Evolutionary conservation across 2,797 vertebrate genomes (phyloP), one percentile per base, ranked within the genome.

Genomic region (Vireo griseus): DNA sequence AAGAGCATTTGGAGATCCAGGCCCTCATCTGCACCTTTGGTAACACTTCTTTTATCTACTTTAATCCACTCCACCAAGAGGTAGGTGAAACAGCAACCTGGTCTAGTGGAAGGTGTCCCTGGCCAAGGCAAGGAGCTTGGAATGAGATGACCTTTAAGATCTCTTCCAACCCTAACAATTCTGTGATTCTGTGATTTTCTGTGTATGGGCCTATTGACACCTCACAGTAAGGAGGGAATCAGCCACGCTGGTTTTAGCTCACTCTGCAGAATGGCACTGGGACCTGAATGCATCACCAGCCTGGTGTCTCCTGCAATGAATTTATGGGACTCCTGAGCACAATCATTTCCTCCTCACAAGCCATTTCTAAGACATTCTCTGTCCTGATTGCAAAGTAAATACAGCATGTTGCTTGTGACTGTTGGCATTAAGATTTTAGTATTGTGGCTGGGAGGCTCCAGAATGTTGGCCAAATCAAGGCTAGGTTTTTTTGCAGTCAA

Each of bases 191-290:
- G 18, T 31, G 50, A 57, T 63, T 76, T 45, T 76, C 57, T 51
- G 20, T 33, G 37, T 69, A 14, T 31, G 55, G 24, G 25, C 40
- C 25, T 31, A 18, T 0, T 29, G 37, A 65, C 42, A 35, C 3
- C 19, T 31, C 29, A 45, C 19, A 29, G 48, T n/a, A 65, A 76
- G 55, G 63, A 48, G 33, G 10, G 37, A 35, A 47, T 24, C 50
- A 69, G 22, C 37, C 40, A 15, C 0, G 0, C 48, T 12, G 18
- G 20, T 35, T 75, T 68, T 39, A 26, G 26, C 39, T 10, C 39
- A 11, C 6, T 2, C 26, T n/a, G 39, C 19, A n/a, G 58, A 63
- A 39, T 6, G 2, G 2, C 37, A 6, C 48, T 1, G 29, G 37
- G 52, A 61, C 74, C n/a, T 68, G 19, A 11, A 40, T 3, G 11